These are phyloP conservation scores for Polyommatus iphigenia DNA, from an alignment of 2,888 invertebrate species.

Conservation along the genomic window DNA sequence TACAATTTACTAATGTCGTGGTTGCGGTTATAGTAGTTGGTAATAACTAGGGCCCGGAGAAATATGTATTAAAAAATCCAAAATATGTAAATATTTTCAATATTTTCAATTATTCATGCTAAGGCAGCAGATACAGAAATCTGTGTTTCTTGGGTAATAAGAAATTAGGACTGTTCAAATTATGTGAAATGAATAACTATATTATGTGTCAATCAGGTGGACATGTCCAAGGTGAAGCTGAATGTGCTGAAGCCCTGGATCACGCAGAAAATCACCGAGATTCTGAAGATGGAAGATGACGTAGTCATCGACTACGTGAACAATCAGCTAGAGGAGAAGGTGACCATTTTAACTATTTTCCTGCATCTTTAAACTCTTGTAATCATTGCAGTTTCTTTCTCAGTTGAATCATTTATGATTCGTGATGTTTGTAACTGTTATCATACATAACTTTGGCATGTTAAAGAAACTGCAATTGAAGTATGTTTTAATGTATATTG, in stretches of 20 bases:
- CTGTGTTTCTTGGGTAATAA: too few species aligned
- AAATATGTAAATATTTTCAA: too few species aligned
- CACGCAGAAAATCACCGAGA: constrained; percentile 96
- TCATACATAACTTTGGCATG: constrained; percentile 10
- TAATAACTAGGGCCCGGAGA: too few species aligned
- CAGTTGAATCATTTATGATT: constrained; percentile 36
- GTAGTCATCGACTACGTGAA: constrained; percentile 99
- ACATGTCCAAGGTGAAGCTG: constrained; percentile 98
- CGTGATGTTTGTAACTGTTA: constrained; percentile 44
- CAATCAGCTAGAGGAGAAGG: constrained; percentile 98
- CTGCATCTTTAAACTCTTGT: constrained; percentile 60
- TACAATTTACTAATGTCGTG: constrained; percentile 32
- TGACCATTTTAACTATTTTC: constrained; percentile 63
- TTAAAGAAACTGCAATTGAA: constrained; percentile 74
- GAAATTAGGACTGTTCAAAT: too few species aligned
- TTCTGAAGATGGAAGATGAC: constrained; percentile 98
- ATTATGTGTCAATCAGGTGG: constrained; percentile 81
- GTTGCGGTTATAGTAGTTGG: too few species aligned
- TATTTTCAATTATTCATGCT: too few species aligned
- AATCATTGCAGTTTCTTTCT: constrained; percentile 78
- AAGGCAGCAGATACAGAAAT: too few species aligned
- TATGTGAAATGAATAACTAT: background rate
- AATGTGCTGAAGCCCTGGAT: constrained; percentile 99
- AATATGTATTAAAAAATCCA: too few species aligned
- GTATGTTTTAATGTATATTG: constrained; percentile 73